Percentiles rank a stretch among this genome's conserved stretches.
phyloP scores from a whole-genome alignment of 2,888 invertebrate species.

The Drepanosiphum platanoidis region DNA sequence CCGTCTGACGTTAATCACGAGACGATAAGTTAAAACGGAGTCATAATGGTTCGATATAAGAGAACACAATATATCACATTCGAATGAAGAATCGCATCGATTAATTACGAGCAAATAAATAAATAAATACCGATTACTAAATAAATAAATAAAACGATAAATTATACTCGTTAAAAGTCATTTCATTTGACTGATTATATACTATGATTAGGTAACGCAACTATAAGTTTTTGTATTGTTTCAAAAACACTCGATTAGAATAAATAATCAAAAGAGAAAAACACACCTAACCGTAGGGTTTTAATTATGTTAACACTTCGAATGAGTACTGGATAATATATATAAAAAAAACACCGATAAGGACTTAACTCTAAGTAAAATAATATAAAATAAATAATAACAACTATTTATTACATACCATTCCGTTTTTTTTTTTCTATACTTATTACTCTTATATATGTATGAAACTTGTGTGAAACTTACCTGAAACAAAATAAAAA shows the following conservation, averaged over 20 bases:
- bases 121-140: neutral
- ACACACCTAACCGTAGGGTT: too few species aligned
- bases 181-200: neutral
- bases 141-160: neutral
- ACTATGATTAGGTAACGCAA: neutral
- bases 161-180: too few species aligned
- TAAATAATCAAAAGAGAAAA: too few species aligned
- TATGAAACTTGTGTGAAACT: neutral
- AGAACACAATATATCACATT: neutral
- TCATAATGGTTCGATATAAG: neutral
- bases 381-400: neutral
- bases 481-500: constrained; percentile 40
- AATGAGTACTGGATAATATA: neutral
- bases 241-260: neutral
- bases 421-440: neutral
- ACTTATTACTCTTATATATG: neutral
- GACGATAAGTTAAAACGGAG: neutral
- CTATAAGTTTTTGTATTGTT: neutral
- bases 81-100: too few species aligned
- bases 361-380: neutral
- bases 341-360: neutral
- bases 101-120: neutral
- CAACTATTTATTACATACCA: neutral
- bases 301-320: neutral
- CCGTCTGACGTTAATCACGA: neutral